Evolutionary conservation across 2,113 vertebrate genomes (phyloP), one percentile per base, ranked within the genome.

Genomic region (Progne subis): DNA sequence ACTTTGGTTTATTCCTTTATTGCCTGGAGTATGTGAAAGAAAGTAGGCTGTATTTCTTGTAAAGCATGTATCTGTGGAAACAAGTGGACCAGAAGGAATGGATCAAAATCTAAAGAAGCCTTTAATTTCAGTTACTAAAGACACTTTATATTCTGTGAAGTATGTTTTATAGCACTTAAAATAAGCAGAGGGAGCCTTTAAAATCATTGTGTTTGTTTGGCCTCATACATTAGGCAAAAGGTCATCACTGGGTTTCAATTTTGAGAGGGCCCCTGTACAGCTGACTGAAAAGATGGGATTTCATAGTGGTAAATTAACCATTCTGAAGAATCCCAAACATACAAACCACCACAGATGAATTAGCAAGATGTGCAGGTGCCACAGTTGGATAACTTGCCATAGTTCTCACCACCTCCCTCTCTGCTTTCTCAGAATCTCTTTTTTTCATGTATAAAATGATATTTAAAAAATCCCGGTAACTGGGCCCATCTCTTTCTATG

Each of bases 1-100:
- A 93, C 81, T 94, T 90, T 60, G 11, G 41, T 94, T 94, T 90
- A 93, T 94, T 93, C 47, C 82, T 88, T 93, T 94, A 82, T 81
- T 92, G 65, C 71, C 65, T 68, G 49, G 44, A 79, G 52, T 81
- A 90, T 18, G 61, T 78, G 72, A 92, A 86, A 90, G 37, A 53
- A n/a, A 81, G 83, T 44, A 50, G 41, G 44, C 49, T 69, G 72
- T 69, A 41, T 68, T 95, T 83, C 53, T 86, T 1, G 0, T 15
- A 29, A 86, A 79, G 14, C 12, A 32, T 50, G 14, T 50, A 37
- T 83, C 47, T 47, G 26, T 78, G 85, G 76, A 68, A 95, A 86
- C 71, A 90, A 95, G 76, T 83, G 72, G 64, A 90, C 25, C 69
- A 78, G 64, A 71, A 93, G 46, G 75, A 93, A 90, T 39, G 44